A percentile compares a stretch with the other conserved stretches of the same genome.
Conservation (phyloP, 2,888 invertebrate genomes). For the Ormyrus labotus region DNA sequence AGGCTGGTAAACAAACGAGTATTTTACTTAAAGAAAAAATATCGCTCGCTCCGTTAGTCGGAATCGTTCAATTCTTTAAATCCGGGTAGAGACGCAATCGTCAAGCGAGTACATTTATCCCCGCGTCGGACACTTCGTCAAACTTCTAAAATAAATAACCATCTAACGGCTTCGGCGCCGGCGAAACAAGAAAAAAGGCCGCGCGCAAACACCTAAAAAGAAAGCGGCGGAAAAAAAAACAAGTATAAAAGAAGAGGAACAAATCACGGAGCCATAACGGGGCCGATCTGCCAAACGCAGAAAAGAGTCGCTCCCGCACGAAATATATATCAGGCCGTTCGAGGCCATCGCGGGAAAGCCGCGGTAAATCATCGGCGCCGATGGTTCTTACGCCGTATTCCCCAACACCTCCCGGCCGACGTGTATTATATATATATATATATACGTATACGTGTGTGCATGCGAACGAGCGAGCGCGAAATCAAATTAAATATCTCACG, state of each 20-base stretch:
- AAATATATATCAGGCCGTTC: conserved; percentile 35
- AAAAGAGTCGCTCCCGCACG: neutral
- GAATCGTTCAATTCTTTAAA: neutral
- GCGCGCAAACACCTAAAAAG: neutral
- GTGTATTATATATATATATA: neutral
- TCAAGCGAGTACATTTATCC: neutral
- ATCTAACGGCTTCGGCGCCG: neutral
- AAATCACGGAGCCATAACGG: conserved; percentile 22
- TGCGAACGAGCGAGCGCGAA: conserved; percentile 28
- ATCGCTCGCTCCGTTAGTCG: too few relatives aligned
- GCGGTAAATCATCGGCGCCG: conserved; percentile 48
- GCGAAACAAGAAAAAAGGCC: neutral
- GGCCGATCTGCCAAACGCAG: neutral
- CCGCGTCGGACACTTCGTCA: neutral
- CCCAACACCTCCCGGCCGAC: neutral
- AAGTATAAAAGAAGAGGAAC: conserved; percentile 20
- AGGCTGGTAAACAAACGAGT: too few relatives aligned
- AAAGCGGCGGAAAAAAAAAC: neutral
- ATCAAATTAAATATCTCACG: conserved; percentile 69
- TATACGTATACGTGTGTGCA: neutral
- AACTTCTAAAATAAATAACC: conserved; percentile 35
- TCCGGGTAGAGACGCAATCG: neutral
- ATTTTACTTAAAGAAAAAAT: too few relatives aligned
- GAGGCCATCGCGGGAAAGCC: conserved; percentile 4
- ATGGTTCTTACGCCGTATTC: conserved; percentile 27